These are phyloP conservation scores for Drosophila ficusphila DNA, from an alignment of 1,140 invertebrate species.

Conservation along the genomic window DNA sequence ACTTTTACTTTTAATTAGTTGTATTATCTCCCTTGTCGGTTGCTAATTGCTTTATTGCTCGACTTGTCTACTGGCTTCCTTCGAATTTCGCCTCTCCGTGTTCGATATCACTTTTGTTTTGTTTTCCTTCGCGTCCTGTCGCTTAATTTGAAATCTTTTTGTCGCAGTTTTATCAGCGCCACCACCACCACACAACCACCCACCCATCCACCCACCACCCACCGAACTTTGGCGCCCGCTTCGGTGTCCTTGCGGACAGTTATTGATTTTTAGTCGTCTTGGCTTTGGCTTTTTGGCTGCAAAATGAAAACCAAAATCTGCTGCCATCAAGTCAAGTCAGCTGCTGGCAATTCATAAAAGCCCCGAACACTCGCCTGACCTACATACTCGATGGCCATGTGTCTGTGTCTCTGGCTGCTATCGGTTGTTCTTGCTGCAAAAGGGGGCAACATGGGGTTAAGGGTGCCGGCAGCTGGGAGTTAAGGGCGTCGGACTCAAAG, in stretches of 20 bases:
- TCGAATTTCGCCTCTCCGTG: neutral
- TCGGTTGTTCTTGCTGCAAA: slow-evolving; percentile 18
- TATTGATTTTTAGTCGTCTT: slow-evolving; percentile 69
- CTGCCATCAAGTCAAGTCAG: slow-evolving; percentile 65
- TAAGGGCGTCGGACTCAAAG: slow-evolving; percentile 14
- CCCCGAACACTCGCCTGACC: slow-evolving; percentile 61
- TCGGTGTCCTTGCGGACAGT: slow-evolving; percentile 68
- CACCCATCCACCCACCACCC: neutral
- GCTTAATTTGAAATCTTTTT: slow-evolving; percentile 71
- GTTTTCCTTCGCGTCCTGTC: slow-evolving; percentile 39
- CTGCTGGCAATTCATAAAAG: slow-evolving; percentile 77
- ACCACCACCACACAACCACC: too few relatives aligned
- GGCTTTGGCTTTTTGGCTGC: slow-evolving; percentile 51
- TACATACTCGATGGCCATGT: slow-evolving; percentile 56
- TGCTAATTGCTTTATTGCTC: slow-evolving; percentile 79
- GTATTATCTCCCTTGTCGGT: slow-evolving; percentile 80
- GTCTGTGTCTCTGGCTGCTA: slow-evolving; percentile 40
- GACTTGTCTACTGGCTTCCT: slow-evolving; percentile 24
- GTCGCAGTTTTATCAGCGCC: slow-evolving; percentile 76
- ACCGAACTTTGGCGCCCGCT: slow-evolving; percentile 13
- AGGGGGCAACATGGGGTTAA: slow-evolving; percentile 10
- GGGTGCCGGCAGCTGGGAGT: slow-evolving; percentile 5
- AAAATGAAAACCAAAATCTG: slow-evolving; percentile 76
- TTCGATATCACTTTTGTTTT: slow-evolving; percentile 22
- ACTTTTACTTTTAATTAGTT: slow-evolving; percentile 83